Percentiles rank a stretch among this genome's conserved stretches.
Evolutionary conservation across 2,113 vertebrate genomes (phyloP).

Genomic region (Puntigrus tetrazona): DNA sequence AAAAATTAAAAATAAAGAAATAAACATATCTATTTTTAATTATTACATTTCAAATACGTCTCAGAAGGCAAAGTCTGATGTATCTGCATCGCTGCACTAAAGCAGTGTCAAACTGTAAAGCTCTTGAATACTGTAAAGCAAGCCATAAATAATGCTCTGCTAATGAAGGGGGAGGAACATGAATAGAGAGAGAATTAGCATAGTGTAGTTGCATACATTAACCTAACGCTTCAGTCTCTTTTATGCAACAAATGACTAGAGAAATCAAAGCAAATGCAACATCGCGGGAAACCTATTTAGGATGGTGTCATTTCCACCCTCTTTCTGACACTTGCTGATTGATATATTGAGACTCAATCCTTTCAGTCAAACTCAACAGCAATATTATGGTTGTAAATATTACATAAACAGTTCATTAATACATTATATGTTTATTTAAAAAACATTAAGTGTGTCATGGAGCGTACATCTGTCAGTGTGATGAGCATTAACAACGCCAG

Average conservation of each 20-base stretch:
- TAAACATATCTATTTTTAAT: too few species aligned
- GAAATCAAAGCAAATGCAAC: neutral
- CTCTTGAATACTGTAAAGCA: neutral
- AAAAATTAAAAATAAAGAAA: too few species aligned
- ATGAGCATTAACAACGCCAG: conserved; percentile 17
- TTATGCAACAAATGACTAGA: neutral
- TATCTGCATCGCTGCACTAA: neutral
- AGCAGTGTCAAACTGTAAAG: neutral
- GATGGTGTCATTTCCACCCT: neutral
- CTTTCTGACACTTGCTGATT: neutral
- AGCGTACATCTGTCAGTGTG: neutral
- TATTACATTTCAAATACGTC: too few species aligned
- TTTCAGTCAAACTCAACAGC: neutral
- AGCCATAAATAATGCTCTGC: conserved; percentile 20
- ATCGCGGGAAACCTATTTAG: neutral
- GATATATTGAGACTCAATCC: too few species aligned
- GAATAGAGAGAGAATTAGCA: neutral
- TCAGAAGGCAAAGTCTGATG: neutral
- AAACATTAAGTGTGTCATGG: neutral
- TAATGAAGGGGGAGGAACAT: neutral
- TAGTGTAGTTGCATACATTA: conserved; percentile 1
- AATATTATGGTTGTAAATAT: conserved; percentile 12
- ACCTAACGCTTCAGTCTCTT: neutral
- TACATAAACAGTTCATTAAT: neutral
- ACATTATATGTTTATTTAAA: conserved; percentile 7